A percentile compares a stretch with the other conserved stretches of the same genome.
Conservation (phyloP, 2,113 vertebrate species). For the Kryptolebias marmoratus region DNA sequence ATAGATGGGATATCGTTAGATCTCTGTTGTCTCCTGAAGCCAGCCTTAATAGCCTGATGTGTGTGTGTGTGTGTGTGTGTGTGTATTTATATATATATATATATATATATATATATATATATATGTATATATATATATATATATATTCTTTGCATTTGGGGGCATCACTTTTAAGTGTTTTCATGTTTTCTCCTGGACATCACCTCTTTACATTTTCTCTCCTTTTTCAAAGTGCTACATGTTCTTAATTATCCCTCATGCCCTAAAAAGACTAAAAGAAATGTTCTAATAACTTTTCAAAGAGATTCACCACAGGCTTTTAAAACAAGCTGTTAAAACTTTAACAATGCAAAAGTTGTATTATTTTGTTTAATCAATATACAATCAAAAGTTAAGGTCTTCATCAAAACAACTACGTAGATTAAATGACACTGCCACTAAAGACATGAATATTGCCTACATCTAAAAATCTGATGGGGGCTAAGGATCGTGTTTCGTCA, state of each 20-base stretch:
- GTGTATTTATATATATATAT: too few species aligned
- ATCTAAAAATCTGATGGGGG: background rate
- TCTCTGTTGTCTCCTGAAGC: constrained; percentile 4
- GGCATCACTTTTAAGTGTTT: constrained; percentile 11
- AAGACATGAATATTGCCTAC: background rate
- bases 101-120: background rate
- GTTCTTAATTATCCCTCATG: background rate
- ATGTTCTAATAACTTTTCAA: background rate
- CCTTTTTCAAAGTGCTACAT: background rate
- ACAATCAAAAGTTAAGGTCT: background rate
- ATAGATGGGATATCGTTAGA: constrained; percentile 12
- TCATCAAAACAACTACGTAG: background rate
- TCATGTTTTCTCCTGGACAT: background rate
- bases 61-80: too few species aligned
- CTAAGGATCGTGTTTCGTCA: background rate
- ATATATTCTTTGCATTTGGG: constrained; percentile 3
- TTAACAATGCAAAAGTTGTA: background rate
- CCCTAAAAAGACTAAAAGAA: background rate
- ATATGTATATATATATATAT: background rate
- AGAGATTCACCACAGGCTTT: background rate
- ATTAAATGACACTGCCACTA: background rate
- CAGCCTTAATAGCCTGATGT: background rate
- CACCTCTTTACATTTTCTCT: background rate
- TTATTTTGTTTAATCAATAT: background rate
- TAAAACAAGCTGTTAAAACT: background rate